Conservation (phyloP, 1,140 invertebrate genomes). For the Propsilocerus akamusi region DNA sequence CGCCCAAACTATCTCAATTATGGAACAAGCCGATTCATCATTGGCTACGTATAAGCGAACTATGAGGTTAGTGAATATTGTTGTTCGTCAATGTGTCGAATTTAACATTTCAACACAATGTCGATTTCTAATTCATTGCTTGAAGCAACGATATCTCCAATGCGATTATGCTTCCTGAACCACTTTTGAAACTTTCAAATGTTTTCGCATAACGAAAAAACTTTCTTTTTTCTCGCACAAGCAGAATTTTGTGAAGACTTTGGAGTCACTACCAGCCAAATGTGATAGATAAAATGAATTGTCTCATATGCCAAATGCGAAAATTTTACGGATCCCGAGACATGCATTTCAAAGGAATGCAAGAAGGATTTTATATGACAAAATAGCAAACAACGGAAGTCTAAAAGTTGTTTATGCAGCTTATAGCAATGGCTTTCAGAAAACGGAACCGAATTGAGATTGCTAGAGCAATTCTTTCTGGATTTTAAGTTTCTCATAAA, state of each 20-base stretch:
- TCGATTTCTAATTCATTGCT: no score
- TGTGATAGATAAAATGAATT: neutral
- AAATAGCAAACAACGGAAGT: neutral
- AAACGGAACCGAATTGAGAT: neutral
- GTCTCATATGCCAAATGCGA: neutral
- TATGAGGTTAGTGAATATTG: no score
- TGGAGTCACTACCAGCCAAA: neutral
- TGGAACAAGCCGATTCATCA: neutral
- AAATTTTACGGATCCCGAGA: neutral
- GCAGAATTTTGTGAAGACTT: no score
- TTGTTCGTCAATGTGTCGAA: no score
- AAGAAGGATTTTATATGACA: neutral
- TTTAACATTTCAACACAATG: no score
- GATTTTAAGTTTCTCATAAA: neutral
- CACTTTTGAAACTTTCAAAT: no score
- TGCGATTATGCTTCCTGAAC: no score
- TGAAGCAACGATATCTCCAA: no score
- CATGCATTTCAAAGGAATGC: neutral
- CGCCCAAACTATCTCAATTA: neutral
- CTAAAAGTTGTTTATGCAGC: neutral
- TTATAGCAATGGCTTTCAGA: neutral
- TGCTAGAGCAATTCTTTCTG: conserved; percentile 1
- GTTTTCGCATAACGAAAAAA: no score
- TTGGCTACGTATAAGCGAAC: neutral
- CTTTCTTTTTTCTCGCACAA: no score